Conservation (phyloP, 2,888 invertebrate genomes). For the Agrotis ipsilon region DNA sequence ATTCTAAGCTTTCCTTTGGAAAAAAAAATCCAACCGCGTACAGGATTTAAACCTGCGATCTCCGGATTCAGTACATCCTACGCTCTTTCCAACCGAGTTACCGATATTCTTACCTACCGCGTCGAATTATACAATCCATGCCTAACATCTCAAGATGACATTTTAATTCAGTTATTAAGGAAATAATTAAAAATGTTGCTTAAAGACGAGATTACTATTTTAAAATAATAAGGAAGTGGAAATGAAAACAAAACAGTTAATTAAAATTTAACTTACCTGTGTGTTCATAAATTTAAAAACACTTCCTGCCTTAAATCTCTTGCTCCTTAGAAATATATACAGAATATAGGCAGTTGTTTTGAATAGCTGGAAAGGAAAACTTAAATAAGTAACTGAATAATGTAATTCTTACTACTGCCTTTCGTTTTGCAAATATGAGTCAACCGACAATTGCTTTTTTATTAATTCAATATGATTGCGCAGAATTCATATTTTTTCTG, state of each 20-base stretch:
- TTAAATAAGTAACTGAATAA: constrained; percentile 1
- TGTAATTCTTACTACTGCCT: background rate
- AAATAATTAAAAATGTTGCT: constrained; percentile 22
- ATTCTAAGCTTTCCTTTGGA: too few species aligned
- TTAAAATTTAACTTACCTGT: constrained; percentile 91
- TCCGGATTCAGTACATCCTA: too few species aligned
- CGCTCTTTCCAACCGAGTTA: too few species aligned
- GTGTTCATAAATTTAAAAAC: constrained; percentile 96
- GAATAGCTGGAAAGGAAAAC: constrained; percentile 89
- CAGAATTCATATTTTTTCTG: too few species aligned
- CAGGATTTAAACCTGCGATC: too few species aligned
- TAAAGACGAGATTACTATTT: background rate
- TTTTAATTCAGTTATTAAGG: background rate
- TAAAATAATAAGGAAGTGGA: constrained; percentile 20
- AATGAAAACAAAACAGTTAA: background rate
- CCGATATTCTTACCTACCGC: too few species aligned
- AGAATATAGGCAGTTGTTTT: constrained; percentile 93
- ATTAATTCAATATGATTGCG: background rate
- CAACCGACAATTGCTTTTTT: background rate
- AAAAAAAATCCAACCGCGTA: too few species aligned
- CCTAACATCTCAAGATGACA: too few species aligned
- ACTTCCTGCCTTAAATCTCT: constrained; percentile 96
- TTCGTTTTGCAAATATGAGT: background rate
- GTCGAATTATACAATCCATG: too few species aligned
- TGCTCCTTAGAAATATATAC: constrained; percentile 94